Evolutionary conservation across 2,113 vertebrate species (phyloP), one percentile per base, ranked within the genome.

Genomic region (Brachypteracias leptosomus): DNA sequence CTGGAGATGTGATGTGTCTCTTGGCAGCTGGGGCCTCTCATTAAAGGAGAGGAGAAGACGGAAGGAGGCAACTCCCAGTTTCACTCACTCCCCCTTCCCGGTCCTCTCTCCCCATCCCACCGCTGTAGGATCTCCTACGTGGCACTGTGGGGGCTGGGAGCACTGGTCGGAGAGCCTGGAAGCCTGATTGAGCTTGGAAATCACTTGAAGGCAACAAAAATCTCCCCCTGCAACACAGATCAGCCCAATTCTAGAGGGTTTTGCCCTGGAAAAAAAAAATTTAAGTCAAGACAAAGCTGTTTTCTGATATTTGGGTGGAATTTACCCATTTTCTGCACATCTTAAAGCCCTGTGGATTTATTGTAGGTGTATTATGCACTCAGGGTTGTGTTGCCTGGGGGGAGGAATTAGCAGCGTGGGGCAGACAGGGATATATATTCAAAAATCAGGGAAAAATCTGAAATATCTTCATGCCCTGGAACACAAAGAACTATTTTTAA

Each of bases 111-210:
- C 42, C 54, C 83, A 83, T 90, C 90, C 84, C 88, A 55, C 36
- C 5, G 67, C 95, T 52, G 70, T 26, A 68, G 80, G 77, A 74
- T 79, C 89, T 96, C 78, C 95, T 9, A 96, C 97, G 97, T 97
- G 97, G 97, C 97, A 97, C 81, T 90, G 65, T 92, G 96, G 93
- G 96, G 95, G 96, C 67, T 33, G 93, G 95, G 93, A 94, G 24
- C 7, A 11, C 67, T 8, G 26, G 58, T 76, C 55, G 6, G 20
- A 25, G 55, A 0, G 31, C 24, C 36, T 9, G 40, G 21, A 16
- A 55, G 18, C 9, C 67, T 3, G 0, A 29, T 3, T 2, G 3
- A 0, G 0, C 65, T n/a, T 16, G 74, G 61, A 85, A 76, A 62
- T 61, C n/a, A 4, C 81, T 55, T 5, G 2, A 18, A 11, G 33